Conservation (phyloP, 2,888 invertebrate genomes). For the Drosophila kambysellisi region DNA sequence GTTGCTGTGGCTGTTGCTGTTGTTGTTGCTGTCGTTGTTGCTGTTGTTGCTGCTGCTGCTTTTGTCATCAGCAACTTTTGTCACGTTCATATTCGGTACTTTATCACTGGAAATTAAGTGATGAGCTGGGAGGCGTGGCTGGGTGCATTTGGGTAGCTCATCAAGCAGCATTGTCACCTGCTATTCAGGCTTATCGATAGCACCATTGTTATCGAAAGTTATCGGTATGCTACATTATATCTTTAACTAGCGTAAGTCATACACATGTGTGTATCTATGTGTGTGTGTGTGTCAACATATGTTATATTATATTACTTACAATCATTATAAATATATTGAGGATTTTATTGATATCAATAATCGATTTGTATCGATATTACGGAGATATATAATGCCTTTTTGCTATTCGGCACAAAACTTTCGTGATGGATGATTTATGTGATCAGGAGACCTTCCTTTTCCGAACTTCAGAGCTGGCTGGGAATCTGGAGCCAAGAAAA, state of each 20-base stretch:
- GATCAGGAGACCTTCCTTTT: background rate
- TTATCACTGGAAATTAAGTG: conserved; percentile 31
- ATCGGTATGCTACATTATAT: background rate
- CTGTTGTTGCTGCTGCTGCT: conserved; percentile 7
- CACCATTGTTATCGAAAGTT: background rate
- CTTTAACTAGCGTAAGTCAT: background rate
- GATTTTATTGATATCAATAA: background rate
- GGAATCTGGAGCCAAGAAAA: no score
- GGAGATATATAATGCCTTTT: background rate
- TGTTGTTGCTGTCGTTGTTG: background rate
- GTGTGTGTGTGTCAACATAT: no score
- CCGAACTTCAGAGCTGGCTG: background rate
- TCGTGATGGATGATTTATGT: no score
- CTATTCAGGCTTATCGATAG: background rate
- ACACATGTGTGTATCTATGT: background rate
- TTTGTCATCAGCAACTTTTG: conserved; percentile 60
- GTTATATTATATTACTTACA: no score
- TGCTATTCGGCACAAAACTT: no score
- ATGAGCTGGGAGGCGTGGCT: background rate
- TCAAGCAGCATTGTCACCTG: background rate
- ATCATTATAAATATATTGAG: background rate
- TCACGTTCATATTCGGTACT: conserved; percentile 58
- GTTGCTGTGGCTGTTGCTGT: no score
- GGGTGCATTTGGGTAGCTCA: background rate
- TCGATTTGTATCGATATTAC: background rate